phyloP scores from a whole-genome alignment of 2,113 vertebrate genomes.

The Xenopus tropicalis region UCB_Xtro_10.0 CM004448.2:151314001-151314500 shows the following conservation, averaged over 20 bases:
- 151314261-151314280: constrained; percentile 24
- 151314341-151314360: constrained; percentile 20
- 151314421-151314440: neutral
- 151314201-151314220: constrained; percentile 6
- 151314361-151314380: neutral
- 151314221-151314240: constrained; percentile 16
- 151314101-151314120: neutral
- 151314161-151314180: neutral
- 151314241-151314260: constrained; percentile 6
- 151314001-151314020: constrained; percentile 12
- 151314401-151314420: neutral
- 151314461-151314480: neutral
- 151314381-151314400: neutral
- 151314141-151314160: neutral
- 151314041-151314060: neutral
- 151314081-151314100: neutral
- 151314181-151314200: neutral
- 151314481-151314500: no score
- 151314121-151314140: neutral
- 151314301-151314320: constrained; percentile 14
- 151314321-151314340: constrained; percentile 15
- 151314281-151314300: constrained; percentile 18
- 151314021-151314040: constrained; percentile 24
- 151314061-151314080: neutral
- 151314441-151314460: neutral